Conservation (phyloP, 2,113 vertebrate genomes). For the Microcebus tavaratra region DNA sequence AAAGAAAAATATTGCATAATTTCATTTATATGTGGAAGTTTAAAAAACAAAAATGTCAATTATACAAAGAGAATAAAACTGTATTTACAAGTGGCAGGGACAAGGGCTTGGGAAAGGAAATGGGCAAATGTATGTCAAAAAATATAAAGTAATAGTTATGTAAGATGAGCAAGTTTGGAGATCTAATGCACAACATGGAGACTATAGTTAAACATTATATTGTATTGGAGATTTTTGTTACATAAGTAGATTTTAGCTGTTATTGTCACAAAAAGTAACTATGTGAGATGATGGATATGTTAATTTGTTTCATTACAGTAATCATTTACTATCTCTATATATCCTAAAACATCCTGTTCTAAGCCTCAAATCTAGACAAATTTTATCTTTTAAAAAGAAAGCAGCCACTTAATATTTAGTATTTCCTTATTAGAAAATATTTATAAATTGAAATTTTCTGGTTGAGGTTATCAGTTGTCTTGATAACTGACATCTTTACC, state of each 20-base stretch:
- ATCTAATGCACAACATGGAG: not conserved
- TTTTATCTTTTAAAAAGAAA: not conserved
- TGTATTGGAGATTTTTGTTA: not conserved
- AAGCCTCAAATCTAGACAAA: not conserved
- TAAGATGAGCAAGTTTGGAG: not conserved
- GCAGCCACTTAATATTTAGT: not conserved
- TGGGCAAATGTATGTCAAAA: not conserved
- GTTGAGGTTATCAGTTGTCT: not conserved
- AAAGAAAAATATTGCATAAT: not conserved
- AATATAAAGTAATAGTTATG: not conserved
- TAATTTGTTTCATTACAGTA: not conserved
- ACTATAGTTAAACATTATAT: not conserved
- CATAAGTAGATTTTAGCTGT: not conserved
- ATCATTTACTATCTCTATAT: not conserved
- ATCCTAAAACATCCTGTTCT: not conserved
- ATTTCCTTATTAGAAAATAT: not conserved
- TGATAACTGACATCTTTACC: too few relatives aligned
- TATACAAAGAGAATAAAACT: not conserved
- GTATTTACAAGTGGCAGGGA: not conserved
- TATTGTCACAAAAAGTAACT: not conserved
- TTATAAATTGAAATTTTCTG: not conserved
- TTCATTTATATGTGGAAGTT: not conserved
- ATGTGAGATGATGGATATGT: not conserved
- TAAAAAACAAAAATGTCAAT: not conserved
- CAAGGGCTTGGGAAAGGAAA: not conserved